Evolutionary conservation across 2,113 vertebrate genomes (phyloP).

Genomic region (Nycticebus coucang): DNA sequence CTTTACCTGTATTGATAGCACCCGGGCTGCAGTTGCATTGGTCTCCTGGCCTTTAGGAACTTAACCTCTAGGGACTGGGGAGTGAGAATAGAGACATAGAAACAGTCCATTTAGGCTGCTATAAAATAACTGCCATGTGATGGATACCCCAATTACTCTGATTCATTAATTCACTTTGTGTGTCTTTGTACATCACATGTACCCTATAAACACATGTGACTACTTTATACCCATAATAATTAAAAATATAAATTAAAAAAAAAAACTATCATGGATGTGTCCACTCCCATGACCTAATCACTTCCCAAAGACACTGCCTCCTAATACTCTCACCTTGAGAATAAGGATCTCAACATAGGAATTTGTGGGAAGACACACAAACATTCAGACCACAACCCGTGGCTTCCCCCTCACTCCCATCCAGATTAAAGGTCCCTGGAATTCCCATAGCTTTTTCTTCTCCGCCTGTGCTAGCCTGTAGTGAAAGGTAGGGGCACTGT

Average conservation of each 20-base stretch:
- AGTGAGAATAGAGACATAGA: not conserved
- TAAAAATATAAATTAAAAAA: too few species aligned
- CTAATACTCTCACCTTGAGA: not conserved
- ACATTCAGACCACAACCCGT: not conserved
- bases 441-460: not conserved
- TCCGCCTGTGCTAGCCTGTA: not conserved
- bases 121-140: not conserved
- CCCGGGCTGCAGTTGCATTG: not conserved
- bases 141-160: too few species aligned
- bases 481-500: not conserved
- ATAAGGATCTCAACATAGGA: not conserved
- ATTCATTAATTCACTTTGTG: too few species aligned
- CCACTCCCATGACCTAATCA: not conserved
- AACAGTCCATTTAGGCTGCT: not conserved
- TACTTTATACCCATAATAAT: too few species aligned
- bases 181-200: too few species aligned
- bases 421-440: not conserved
- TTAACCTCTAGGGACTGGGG: not conserved
- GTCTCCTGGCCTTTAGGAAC: not conserved
- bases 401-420: not conserved
- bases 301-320: not conserved
- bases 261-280: not conserved
- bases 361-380: not conserved
- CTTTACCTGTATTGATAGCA: not conserved
- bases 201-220: too few species aligned